These are phyloP conservation scores for Pristionchus entomophagus DNA, from an alignment of 2,888 invertebrate species.

Conservation along the genomic window DNA sequence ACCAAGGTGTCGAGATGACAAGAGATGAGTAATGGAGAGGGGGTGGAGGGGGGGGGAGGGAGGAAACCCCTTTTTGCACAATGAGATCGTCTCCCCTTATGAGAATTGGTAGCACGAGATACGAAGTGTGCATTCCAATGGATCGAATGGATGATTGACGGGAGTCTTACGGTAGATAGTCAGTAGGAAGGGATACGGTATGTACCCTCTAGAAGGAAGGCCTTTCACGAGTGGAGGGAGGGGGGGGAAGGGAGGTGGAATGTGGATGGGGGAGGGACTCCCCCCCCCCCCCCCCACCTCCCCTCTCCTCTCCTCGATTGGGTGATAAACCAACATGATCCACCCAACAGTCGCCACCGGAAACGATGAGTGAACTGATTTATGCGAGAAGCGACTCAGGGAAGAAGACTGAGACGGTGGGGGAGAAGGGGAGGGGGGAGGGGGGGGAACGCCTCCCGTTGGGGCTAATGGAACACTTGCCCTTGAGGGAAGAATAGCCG, in stretches of 20 bases:
- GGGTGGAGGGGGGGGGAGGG: too few species aligned
- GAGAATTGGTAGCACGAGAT: slow-evolving; percentile 31
- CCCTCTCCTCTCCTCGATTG: neutral
- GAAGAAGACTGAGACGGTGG: neutral
- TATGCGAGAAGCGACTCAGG: slow-evolving; percentile 13
- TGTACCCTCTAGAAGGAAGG: neutral
- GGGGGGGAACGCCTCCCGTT: neutral
- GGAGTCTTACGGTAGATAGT: neutral
- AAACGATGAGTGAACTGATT: slow-evolving; percentile 1
- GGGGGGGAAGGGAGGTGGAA: neutral
- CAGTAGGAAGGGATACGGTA: slow-evolving; percentile 4
- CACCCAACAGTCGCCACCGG: slow-evolving; percentile 1
- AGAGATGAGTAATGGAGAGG: neutral
- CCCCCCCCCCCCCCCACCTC: neutral
- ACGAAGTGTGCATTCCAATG: neutral
- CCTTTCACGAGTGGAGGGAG: neutral
- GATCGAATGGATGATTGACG: neutral
- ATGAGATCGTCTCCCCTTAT: neutral
- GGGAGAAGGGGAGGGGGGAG: neutral
- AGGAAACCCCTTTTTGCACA: slow-evolving; percentile 5
- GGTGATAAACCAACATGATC: slow-evolving; percentile 44
- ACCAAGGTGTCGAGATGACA: too few species aligned
- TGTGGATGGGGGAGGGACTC: slow-evolving; percentile 28
- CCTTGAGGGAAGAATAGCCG: slow-evolving; percentile 37
- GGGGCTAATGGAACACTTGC: slow-evolving; percentile 25